A percentile compares a stretch with the other conserved stretches of the same genome.
Evolutionary conservation across 2,888 invertebrate genomes (phyloP).

Genomic region (Eristalis tenax): DNA sequence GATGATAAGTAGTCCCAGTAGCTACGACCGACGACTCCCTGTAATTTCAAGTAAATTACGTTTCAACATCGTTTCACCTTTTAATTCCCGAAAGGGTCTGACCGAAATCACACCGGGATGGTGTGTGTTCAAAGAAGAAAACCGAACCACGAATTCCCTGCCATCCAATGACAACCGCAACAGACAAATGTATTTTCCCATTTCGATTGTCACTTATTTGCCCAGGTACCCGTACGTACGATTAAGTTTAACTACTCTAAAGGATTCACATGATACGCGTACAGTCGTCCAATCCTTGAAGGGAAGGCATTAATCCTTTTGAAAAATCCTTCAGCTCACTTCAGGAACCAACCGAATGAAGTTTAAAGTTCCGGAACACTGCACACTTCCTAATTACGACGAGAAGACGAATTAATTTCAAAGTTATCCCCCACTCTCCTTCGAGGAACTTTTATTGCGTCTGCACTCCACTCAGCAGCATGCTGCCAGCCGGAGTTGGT

Average conservation of each 20-base stretch:
- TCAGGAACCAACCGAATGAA: constrained; percentile 5
- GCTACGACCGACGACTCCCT: not conserved
- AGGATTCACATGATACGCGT: not conserved
- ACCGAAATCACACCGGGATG: not conserved
- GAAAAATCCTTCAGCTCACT: constrained; percentile 11
- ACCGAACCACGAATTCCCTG: not conserved
- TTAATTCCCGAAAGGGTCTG: not conserved
- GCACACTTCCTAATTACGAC: constrained; percentile 25
- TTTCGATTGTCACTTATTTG: not conserved
- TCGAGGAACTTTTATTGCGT: not conserved
- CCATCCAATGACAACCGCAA: not conserved
- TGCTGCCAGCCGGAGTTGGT: not conserved
- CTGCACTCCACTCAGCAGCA: not conserved
- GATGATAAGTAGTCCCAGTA: not conserved
- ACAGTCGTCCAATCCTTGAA: constrained; percentile 1
- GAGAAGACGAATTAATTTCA: constrained; percentile 5
- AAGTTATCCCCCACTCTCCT: not conserved
- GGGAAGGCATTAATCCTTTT: constrained; percentile 26
- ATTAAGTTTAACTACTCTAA: not conserved
- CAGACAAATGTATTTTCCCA: not conserved
- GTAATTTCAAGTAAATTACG: not conserved
- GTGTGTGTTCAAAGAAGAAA: not conserved
- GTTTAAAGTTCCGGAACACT: constrained; percentile 31
- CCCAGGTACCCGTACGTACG: not conserved
- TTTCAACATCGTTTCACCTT: not conserved